Base-by-base conservation (phyloP, 1,140 invertebrate genomes). In the Vanessa atalanta region DNA sequence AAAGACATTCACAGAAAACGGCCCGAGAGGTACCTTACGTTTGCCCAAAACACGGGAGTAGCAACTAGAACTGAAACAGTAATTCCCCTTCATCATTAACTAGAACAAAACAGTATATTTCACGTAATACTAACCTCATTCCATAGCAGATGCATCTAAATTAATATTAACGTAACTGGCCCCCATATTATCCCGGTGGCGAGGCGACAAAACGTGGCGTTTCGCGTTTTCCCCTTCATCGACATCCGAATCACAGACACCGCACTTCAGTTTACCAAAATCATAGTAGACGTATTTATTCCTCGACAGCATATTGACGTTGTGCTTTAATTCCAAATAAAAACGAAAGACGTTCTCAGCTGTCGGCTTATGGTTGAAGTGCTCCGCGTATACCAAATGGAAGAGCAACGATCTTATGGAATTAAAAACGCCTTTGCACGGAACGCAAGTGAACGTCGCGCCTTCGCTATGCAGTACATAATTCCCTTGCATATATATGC, bases 321-420 rank as follows among this genome's bases (percentile, higher is more conserved):
- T 93, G 66, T 93, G 89, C 60, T 93, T 93, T 66, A 93, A 64
- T 65, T 91, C 89, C 66, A 93, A 83, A 64, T 93, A 93, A 55
- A 91, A 93, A 7, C 91, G 82, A 77, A 93, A 93, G 0, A 91
- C 81, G 65, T 83, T 86, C 55, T 93, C 91, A 1, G 85, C 69
- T 1, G 82, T 69, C 0, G 87, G 88, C 23, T 85, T 89, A 16
- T 81, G 61, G 0, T 71, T 55, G 53, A 91, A 91, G 78, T 93
- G 91, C 0, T 86, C 85, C 0, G 91, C 88, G 65, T 83, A 91
- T 8, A 90, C 83, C 76, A 93, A 78, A 78, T 93, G 91, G 14
- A 79, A 83, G 0, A 93, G 60, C 55, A 93, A 23, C 0, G 89
- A 87, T 0, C 89, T 64, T 0, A 91, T 88, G 0, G 91, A 91